These are phyloP conservation scores for Grantiella picta DNA, from an alignment of 2,113 vertebrate genomes.

Conservation along the genomic window DNA sequence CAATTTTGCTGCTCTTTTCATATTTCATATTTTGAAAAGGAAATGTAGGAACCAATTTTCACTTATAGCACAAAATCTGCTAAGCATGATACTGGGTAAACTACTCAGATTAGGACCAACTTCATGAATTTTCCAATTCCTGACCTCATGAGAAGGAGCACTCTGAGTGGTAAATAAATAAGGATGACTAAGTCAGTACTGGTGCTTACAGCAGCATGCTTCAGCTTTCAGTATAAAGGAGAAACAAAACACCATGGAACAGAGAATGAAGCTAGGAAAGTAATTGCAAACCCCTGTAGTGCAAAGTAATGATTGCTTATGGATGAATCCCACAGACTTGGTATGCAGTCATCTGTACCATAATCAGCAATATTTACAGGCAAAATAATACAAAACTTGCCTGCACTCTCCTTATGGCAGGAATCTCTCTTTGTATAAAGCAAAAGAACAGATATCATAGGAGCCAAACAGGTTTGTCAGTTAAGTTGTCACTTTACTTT, in stretches of 20 bases:
- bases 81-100: background rate
- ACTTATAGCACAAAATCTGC: background rate
- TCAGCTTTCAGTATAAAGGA: background rate
- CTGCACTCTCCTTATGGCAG: background rate
- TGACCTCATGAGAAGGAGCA: background rate
- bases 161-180: background rate
- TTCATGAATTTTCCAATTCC: background rate
- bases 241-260: background rate
- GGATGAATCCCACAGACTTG: background rate
- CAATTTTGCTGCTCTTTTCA: background rate
- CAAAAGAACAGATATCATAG: background rate
- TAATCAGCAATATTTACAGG: background rate
- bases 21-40: background rate
- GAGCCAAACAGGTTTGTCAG: background rate
- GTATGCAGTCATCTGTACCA: background rate
- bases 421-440: background rate
- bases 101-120: background rate
- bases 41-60: background rate
- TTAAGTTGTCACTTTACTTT: background rate
- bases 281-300: background rate
- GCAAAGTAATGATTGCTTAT: background rate
- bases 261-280: background rate
- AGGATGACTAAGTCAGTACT: background rate
- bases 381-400: background rate
- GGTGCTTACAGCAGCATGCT: background rate